Evolutionary conservation across 2,113 vertebrate species (phyloP).

Genomic region (Apus apus): DNA sequence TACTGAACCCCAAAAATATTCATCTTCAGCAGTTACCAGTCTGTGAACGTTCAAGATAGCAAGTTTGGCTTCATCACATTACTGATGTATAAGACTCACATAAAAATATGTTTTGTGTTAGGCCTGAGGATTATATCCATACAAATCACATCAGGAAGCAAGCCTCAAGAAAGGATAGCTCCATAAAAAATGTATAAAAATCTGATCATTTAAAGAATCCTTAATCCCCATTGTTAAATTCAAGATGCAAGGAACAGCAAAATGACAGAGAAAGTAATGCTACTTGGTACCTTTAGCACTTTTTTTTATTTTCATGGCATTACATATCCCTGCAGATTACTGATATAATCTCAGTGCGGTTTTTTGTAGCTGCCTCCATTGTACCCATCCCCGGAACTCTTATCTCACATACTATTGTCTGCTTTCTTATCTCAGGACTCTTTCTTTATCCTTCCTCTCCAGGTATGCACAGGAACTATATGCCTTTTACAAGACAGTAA

Average conservation of each 20-base stretch:
- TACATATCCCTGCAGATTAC: not conserved
- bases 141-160: not conserved
- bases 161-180: not conserved
- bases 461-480: not conserved
- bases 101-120: not conserved
- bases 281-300: not conserved
- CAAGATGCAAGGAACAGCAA: not conserved
- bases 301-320: not conserved
- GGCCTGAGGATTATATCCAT: not conserved
- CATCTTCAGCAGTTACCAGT: not conserved
- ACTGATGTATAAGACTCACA: not conserved
- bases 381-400: conserved; percentile 21
- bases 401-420: conserved; percentile 46
- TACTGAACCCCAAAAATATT: not conserved
- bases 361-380: conserved; percentile 30
- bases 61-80: not conserved
- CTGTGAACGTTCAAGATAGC: not conserved
- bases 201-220: not conserved
- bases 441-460: conserved; percentile 32
- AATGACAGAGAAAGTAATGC: not conserved
- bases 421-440: conserved; percentile 42
- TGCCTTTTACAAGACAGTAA: conserved; percentile 6
- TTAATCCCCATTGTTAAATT: not conserved
- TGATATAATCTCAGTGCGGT: not conserved
- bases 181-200: not conserved